These are phyloP conservation scores for Spialia ferax DNA, from an alignment of 2,888 invertebrate genomes.

Conservation along the genomic window DNA sequence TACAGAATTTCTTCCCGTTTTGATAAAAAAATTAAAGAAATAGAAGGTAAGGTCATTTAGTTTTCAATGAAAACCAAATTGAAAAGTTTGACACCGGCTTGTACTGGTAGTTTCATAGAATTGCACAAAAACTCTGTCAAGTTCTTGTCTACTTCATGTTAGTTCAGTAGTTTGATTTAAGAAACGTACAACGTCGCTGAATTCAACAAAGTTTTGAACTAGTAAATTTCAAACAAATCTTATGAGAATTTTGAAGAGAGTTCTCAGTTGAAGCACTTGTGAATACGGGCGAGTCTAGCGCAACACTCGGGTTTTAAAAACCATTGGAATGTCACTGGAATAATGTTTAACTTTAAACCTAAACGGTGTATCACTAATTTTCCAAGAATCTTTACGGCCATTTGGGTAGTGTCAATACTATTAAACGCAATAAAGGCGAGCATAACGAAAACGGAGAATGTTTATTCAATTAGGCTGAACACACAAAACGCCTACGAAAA, in stretches of 20 bases:
- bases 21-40: not conserved
- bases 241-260: constrained; percentile 18
- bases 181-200: constrained; percentile 11
- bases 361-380: not conserved
- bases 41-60: not conserved
- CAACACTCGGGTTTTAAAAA: constrained; percentile 31
- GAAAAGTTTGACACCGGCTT: not conserved
- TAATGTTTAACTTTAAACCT: not conserved
- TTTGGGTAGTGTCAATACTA: not conserved
- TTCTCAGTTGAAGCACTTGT: constrained; percentile 27
- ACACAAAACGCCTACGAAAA: constrained; percentile 14
- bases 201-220: constrained; percentile 22
- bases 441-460: constrained; percentile 16
- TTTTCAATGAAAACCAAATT: not conserved
- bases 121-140: constrained; percentile 6
- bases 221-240: constrained; percentile 33
- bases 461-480: constrained; percentile 29
- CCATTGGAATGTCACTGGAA: constrained; percentile 8
- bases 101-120: not conserved
- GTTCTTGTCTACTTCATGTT: not conserved
- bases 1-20: too few relatives aligned
- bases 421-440: constrained; percentile 12
- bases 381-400: not conserved
- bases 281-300: constrained; percentile 16
- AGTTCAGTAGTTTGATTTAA: constrained; percentile 18